Conservation (phyloP, 1,140 invertebrate species). For the Teleopsis dalmanni region DNA sequence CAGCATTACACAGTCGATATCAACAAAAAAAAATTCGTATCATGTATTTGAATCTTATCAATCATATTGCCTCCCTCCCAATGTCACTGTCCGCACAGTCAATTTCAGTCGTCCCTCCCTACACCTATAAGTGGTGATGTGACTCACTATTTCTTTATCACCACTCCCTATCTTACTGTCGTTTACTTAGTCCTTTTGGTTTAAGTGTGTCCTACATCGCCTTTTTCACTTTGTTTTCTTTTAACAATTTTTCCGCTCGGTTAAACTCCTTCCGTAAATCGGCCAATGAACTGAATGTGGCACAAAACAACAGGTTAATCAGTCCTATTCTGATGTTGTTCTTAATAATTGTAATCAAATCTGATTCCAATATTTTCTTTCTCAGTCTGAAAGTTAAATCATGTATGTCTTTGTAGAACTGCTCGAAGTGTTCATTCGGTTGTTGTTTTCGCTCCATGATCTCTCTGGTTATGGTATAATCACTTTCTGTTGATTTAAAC, state of each 20-base stretch:
- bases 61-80: no score
- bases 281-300: background rate
- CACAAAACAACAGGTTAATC: background rate
- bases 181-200: no score
- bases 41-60: no score
- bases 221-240: no score
- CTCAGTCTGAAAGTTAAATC: background rate
- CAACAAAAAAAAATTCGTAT: no score
- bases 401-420: slow-evolving; percentile 1
- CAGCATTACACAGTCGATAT: no score
- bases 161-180: no score
- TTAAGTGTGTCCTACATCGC: no score
- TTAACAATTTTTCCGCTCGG: background rate
- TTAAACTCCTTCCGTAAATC: background rate
- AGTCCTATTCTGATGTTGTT: background rate
- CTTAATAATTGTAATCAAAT: background rate
- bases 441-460: background rate
- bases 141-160: no score
- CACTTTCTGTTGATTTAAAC: background rate
- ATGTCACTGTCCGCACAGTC: no score
- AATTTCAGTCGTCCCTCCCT: no score
- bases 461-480: background rate
- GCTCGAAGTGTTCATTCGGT: background rate
- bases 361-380: background rate
- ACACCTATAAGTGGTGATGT: no score